A percentile compares a stretch with the other conserved stretches of the same genome.
Conservation (phyloP, 1,140 invertebrate genomes). For the Zaprionus camerounensis region DNA sequence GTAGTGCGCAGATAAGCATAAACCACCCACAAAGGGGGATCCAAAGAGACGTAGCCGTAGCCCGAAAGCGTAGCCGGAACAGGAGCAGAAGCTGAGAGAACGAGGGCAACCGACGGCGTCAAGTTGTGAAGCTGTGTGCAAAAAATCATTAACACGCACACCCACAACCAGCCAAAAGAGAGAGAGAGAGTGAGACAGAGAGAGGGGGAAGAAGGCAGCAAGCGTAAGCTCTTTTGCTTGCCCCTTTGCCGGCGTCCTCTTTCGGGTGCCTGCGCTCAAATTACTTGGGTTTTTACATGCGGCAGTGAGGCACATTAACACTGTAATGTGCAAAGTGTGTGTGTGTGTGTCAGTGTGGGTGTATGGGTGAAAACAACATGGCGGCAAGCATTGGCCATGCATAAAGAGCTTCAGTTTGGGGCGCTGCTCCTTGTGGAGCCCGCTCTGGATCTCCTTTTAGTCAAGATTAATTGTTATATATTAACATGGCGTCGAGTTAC, state of each 20-base stretch:
- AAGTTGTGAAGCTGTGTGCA: conserved; percentile 82
- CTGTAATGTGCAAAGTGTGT: conserved; percentile 83
- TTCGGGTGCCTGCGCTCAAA: conserved; percentile 62
- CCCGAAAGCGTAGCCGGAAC: conserved; percentile 12
- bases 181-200: not conserved
- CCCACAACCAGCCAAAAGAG: conserved; percentile 41
- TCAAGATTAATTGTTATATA: conserved; percentile 83
- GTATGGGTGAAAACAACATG: conserved; percentile 67
- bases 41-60: not conserved
- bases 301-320: conserved; percentile 84
- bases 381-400: conserved; percentile 68
- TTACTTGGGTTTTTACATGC: conserved; percentile 83
- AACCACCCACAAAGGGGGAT: conserved; percentile 33
- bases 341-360: conserved; percentile 27
- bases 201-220: not conserved
- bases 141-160: conserved; percentile 84
- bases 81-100: conserved; percentile 45
- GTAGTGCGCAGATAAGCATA: conserved; percentile 27
- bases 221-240: conserved; percentile 3
- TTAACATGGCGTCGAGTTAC: conserved; percentile 83
- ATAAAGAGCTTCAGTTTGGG: conserved; percentile 38
- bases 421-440: conserved; percentile 8
- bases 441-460: conserved; percentile 68
- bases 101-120: conserved; percentile 47
- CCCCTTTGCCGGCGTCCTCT: conserved; percentile 1